Percentiles rank a stretch among this genome's conserved stretches.
Evolutionary conservation across 2,113 vertebrate genomes (phyloP).

Genomic region (Crocuta crocuta): DNA sequence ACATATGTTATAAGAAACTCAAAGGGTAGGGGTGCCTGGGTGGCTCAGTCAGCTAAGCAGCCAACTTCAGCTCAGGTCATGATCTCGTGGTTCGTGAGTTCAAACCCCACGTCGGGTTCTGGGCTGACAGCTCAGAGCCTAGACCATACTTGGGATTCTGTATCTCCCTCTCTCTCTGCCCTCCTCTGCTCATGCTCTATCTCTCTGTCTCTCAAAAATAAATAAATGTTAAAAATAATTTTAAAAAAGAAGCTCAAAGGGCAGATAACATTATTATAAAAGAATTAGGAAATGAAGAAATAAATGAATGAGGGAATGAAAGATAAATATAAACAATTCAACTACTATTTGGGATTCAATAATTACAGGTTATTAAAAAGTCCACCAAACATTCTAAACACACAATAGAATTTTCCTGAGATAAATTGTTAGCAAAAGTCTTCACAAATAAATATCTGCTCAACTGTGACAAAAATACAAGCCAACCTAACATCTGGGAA

Average conservation of each 20-base stretch:
- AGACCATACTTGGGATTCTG: no score
- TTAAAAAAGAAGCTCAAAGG: background rate
- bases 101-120: no score
- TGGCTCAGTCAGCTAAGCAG: no score
- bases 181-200: no score
- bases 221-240: no score
- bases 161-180: no score
- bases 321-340: background rate
- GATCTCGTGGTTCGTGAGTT: no score
- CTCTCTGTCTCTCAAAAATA: no score
- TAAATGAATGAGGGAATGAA: background rate
- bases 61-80: no score
- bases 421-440: background rate
- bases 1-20: background rate
- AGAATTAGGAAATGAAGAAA: background rate
- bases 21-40: background rate
- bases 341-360: background rate
- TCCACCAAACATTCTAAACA: background rate
- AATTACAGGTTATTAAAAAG: background rate
- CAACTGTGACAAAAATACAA: constrained; percentile 48
- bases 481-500: background rate
- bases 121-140: no score
- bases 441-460: background rate
- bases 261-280: background rate
- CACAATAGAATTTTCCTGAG: background rate